A percentile compares a stretch with the other conserved stretches of the same genome.
Conservation (phyloP, 1,140 invertebrate genomes). For the Dufourea novaeangliae region DNA sequence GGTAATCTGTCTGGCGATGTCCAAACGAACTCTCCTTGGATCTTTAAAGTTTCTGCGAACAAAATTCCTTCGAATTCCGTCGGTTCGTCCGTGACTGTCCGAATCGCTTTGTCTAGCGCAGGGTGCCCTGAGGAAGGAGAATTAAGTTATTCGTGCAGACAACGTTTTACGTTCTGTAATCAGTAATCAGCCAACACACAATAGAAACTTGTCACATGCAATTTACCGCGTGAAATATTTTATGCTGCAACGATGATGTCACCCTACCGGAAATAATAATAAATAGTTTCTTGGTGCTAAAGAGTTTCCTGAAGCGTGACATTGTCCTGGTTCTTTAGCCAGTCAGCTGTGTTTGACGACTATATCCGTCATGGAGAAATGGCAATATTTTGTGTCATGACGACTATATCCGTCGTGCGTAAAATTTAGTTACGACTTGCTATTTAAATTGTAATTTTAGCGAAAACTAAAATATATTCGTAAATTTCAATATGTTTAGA, state of each 20-base stretch:
- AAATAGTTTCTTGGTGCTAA: no score
- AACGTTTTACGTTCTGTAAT: neutral
- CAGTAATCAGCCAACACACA: neutral
- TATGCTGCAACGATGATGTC: no score
- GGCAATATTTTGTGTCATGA: neutral
- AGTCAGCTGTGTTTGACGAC: no score
- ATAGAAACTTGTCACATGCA: neutral
- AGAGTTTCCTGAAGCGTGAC: no score
- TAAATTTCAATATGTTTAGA: neutral
- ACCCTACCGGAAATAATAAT: slow-evolving; percentile 42
- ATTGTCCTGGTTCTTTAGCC: no score
- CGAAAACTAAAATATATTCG: neutral
- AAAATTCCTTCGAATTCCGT: neutral
- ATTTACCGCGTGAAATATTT: neutral
- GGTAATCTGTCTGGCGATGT: slow-evolving; percentile 22
- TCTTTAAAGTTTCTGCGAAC: slow-evolving; percentile 38
- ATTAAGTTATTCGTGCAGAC: neutral
- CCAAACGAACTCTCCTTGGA: slow-evolving; percentile 34
- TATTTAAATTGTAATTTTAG: neutral
- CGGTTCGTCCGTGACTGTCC: neutral
- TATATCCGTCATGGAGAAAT: no score
- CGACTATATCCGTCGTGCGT: neutral
- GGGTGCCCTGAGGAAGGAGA: neutral
- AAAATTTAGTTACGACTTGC: neutral
- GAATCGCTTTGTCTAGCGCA: neutral